phyloP scores from a whole-genome alignment of 2,113 vertebrate genomes.

The Podocnemis expansa region DNA sequence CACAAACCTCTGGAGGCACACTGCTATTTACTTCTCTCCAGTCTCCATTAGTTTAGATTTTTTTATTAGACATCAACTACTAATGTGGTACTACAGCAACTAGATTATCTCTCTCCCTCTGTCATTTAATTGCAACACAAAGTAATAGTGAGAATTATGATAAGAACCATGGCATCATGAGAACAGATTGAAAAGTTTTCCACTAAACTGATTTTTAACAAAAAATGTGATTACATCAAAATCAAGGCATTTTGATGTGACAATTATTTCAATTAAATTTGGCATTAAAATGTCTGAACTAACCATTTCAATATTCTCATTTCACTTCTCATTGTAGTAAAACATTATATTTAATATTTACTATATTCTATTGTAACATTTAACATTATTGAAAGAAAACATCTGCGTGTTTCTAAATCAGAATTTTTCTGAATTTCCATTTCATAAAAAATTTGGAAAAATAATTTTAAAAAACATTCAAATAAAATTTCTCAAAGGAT shows the following conservation, averaged over 20 bases:
- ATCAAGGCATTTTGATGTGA: background rate
- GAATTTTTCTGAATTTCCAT: background rate
- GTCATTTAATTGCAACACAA: background rate
- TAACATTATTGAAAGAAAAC: background rate
- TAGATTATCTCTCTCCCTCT: background rate
- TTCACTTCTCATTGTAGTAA: background rate
- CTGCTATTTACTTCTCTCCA: no score
- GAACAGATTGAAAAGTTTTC: constrained; percentile 26
- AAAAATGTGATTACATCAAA: constrained; percentile 18
- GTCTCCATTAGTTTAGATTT: background rate
- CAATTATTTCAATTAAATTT: background rate
- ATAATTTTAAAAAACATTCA: constrained; percentile 19
- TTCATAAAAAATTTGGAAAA: background rate
- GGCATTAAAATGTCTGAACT: background rate
- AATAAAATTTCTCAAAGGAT: constrained; percentile 6
- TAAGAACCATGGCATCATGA: background rate
- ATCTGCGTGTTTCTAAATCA: background rate
- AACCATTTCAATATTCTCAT: background rate
- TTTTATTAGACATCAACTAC: background rate
- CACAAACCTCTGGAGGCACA: no score
- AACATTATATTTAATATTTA: background rate
- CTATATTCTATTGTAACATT: background rate
- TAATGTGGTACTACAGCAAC: background rate
- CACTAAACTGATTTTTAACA: constrained; percentile 18
- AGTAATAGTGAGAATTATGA: background rate